A percentile compares a stretch with the other conserved stretches of the same genome.
Conservation (phyloP, 2,113 vertebrate species). For the Colaptes auratus region DNA sequence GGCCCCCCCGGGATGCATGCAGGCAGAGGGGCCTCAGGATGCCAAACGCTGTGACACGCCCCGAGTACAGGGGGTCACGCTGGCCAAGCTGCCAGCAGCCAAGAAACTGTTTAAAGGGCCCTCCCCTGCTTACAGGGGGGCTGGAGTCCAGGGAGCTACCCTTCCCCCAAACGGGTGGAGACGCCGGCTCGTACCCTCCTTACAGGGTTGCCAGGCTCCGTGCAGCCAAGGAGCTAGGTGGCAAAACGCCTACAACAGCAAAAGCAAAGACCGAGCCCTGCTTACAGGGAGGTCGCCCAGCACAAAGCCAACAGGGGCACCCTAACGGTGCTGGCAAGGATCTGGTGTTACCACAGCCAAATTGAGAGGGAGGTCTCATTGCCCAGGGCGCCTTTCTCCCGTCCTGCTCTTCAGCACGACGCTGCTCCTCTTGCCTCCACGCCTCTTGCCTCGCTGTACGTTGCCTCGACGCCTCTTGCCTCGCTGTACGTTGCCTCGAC, state of each 20-base stretch:
- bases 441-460: no score
- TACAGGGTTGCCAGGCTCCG: not conserved
- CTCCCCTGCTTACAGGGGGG: not conserved
- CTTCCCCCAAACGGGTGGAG: not conserved
- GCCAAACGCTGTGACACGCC: no score
- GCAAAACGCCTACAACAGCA: not conserved
- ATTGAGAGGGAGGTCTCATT: not conserved
- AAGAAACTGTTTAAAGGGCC: no score
- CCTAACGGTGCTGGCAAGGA: not conserved
- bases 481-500: no score
- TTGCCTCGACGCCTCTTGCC: no score
- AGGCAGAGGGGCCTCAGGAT: no score
- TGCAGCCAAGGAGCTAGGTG: not conserved
- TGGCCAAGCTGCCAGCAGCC: no score
- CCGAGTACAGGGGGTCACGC: no score
- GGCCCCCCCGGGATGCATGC: no score
- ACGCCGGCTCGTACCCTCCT: not conserved
- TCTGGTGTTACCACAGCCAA: not conserved
- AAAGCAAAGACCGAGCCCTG: not conserved
- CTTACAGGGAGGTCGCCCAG: not conserved
- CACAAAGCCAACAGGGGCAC: not conserved
- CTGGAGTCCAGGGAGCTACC: not conserved
- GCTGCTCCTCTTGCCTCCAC: not conserved
- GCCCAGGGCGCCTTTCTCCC: not conserved
- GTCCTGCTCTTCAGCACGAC: not conserved